Percentiles rank a stretch among this genome's conserved stretches.
These are phyloP conservation scores for Schrankia costaestrigalis DNA, from an alignment of 2,888 invertebrate genomes.

Conservation along the genomic window DNA sequence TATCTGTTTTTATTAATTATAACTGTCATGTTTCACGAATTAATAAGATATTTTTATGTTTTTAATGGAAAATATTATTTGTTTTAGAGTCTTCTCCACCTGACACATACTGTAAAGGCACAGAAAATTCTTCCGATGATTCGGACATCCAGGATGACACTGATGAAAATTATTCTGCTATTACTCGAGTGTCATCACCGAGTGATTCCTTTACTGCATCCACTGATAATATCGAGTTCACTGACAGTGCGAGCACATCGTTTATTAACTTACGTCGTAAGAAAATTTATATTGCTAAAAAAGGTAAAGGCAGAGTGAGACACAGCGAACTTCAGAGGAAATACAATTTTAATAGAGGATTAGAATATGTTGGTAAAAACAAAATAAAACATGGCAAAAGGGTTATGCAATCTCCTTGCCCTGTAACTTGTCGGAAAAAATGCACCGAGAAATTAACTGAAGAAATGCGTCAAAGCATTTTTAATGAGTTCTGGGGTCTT, in stretches of 20 bases:
- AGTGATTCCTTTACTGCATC: slow-evolving; percentile 1
- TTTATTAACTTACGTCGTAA: slow-evolving; percentile 3
- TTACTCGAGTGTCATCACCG: slow-evolving; percentile 1
- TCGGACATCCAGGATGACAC: slow-evolving; percentile 1
- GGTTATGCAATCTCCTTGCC: slow-evolving; percentile 7
- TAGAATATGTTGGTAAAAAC: slow-evolving; percentile 8
- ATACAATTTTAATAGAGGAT: slow-evolving; percentile 8
- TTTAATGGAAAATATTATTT: not conserved
- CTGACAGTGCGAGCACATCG: slow-evolving; percentile 6
- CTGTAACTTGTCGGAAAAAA: slow-evolving; percentile 7
- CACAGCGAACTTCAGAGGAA: slow-evolving; percentile 8
- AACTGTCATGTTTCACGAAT: not conserved
- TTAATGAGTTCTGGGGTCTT: slow-evolving; percentile 9
- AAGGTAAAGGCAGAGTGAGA: slow-evolving; percentile 8
- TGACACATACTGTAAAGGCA: slow-evolving; percentile 4
- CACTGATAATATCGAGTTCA: slow-evolving; percentile 2
- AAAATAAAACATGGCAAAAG: slow-evolving; percentile 6
- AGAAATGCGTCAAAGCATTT: slow-evolving; percentile 2
- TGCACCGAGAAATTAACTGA: slow-evolving; percentile 6
- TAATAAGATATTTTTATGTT: not conserved
- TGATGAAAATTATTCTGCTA: slow-evolving; percentile 1
- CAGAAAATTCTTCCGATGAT: slow-evolving; percentile 1
- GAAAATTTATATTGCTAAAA: slow-evolving; percentile 1
- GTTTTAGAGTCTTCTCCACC: slow-evolving; percentile 2
- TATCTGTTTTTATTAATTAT: not conserved